phyloP scores from a whole-genome alignment of 2,888 invertebrate species.

The Stenchaetothrips biformis region DNA sequence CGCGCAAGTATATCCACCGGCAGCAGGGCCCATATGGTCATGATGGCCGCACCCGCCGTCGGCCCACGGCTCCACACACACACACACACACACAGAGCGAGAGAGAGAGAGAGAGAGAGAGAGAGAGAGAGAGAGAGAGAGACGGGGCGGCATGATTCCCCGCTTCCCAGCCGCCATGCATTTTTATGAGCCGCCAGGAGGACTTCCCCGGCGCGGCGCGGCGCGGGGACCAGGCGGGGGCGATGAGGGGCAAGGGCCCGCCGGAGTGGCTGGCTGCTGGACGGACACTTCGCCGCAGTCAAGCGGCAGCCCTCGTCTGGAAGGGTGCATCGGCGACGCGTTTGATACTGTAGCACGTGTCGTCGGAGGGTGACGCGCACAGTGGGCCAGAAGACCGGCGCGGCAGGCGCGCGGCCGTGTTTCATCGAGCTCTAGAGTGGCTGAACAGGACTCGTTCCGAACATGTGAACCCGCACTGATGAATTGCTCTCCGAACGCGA shows the following conservation, averaged over 20 bases:
- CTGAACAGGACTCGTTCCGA: too few relatives aligned
- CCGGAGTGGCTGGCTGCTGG: background rate
- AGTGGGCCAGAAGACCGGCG: background rate
- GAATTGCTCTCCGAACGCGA: too few relatives aligned
- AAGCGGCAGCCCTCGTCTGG: background rate
- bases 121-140: background rate
- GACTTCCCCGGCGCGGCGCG: background rate
- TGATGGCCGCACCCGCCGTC: too few relatives aligned
- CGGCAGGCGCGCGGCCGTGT: too few relatives aligned
- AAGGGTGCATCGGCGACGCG: background rate
- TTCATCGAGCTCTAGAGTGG: too few relatives aligned
- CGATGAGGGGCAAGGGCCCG: background rate
- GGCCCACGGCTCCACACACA: too few relatives aligned
- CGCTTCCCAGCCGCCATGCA: background rate
- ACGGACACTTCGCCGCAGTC: background rate
- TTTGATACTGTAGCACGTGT: background rate
- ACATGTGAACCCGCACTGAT: too few relatives aligned
- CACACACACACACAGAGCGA: background rate
- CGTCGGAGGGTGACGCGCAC: background rate
- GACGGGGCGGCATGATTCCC: background rate
- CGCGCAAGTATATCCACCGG: too few relatives aligned
- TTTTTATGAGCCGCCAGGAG: conserved; percentile 17
- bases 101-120: background rate
- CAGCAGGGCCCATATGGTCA: too few relatives aligned
- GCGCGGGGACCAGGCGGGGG: background rate